Evolutionary conservation across 2,888 invertebrate species (phyloP), one percentile per base, ranked within the genome.

Genomic region (Hesperia comma): DNA sequence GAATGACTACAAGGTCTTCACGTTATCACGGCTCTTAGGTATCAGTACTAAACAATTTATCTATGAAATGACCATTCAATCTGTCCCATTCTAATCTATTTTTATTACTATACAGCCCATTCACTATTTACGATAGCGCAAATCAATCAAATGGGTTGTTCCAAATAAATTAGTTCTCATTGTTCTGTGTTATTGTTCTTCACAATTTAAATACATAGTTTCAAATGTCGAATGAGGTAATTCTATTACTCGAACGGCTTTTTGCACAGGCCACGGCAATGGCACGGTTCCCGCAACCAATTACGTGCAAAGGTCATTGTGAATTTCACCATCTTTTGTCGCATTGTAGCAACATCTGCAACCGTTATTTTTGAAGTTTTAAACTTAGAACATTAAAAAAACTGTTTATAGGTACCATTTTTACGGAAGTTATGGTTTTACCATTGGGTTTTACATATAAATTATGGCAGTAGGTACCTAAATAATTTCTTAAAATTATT

Each of bases 251-350:
- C 33, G 19, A 58, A 58, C 17, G 32, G 10, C 41, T 66, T 66
- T 60, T 66, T 60, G 33, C 46, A 41, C 58, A 53, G 49, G 68
- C 55, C 8, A 12, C 19, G 17, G 77, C 85, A 85, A 81, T 86
- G 86, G 83, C 85, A 84, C 77, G 73, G 71, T 79, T 84, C 79
- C 76, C 74, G 75, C 76, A 72, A 76, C 75, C 74, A 69, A 76
- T 79, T 77, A 76, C 73, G 76, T 74, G 71, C 64, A 68, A 77
- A 78, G 84, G 84, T 85, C 85, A 85, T 80, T 81, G 75, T 70
- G 70, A 72, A 77, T 80, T 76, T 81, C 76, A 68, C 68, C 71
- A 73, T 68, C 61, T 61, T 69, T 67, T 64, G 69, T 61, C 62
- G 67, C 67, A 67, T 62, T 61, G 51, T 56, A 62, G 61, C 51